Conservation (phyloP, 2,888 invertebrate genomes). For the Tuberolachnus salignus region DNA sequence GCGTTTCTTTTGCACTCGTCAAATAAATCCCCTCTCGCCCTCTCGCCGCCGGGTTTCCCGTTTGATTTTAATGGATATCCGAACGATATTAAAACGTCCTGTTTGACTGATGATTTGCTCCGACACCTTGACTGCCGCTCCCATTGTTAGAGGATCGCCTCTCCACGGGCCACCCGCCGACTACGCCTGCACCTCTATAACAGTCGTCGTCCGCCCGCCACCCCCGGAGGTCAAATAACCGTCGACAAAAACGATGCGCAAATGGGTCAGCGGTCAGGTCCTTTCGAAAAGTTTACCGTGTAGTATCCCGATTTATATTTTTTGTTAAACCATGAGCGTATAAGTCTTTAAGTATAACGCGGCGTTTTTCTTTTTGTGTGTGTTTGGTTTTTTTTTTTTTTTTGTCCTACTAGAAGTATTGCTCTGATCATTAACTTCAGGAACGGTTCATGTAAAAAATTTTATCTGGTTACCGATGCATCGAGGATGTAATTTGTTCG, state of each 20-base stretch:
- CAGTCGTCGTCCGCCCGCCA: background rate
- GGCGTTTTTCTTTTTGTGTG: too few relatives aligned
- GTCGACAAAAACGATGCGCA: background rate
- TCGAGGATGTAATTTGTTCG: too few relatives aligned
- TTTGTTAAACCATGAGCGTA: too few relatives aligned
- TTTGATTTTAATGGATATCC: constrained; percentile 53
- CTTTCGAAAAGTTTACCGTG: too few relatives aligned
- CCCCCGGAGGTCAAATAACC: constrained; percentile 2
- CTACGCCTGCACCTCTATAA: background rate
- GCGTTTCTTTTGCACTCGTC: background rate
- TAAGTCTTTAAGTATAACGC: too few relatives aligned
- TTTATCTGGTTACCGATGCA: too few relatives aligned
- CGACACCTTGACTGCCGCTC: constrained; percentile 25
- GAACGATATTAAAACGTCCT: constrained; percentile 49
- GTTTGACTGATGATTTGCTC: constrained; percentile 51
- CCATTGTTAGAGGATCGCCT: background rate
- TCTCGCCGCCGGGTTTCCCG: background rate
- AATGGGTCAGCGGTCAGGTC: background rate
- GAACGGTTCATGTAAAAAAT: too few relatives aligned
- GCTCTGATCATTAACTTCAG: too few relatives aligned
- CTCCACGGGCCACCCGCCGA: background rate
- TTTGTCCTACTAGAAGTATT: too few relatives aligned
- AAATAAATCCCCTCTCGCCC: background rate
- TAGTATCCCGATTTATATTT: too few relatives aligned
- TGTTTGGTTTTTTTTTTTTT: too few relatives aligned